Conservation (phyloP, 1,140 invertebrate species). For the Hirudo medicinalis region DNA sequence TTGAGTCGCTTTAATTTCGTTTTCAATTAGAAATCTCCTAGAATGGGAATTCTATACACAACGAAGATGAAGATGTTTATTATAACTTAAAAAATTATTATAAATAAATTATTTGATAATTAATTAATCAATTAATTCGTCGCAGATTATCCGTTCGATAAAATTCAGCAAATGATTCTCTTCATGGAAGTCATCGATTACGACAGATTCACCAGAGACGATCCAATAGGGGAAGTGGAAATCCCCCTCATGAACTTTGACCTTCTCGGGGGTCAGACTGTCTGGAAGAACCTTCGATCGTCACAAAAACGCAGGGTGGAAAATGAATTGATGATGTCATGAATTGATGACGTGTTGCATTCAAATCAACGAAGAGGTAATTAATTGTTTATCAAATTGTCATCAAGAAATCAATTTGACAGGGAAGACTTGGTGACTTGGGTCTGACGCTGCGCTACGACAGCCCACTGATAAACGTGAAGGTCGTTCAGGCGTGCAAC, state of each 20-base stretch:
- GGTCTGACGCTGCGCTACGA: slow-evolving; percentile 65
- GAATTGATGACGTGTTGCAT: no score
- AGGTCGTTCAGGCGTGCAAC: neutral
- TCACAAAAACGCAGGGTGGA: slow-evolving; percentile 39
- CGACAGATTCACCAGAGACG: slow-evolving; percentile 82
- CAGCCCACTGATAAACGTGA: slow-evolving; percentile 60
- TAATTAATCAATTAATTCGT: slow-evolving; percentile 25
- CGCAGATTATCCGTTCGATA: slow-evolving; percentile 75
- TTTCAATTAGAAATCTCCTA: neutral
- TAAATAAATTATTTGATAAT: neutral
- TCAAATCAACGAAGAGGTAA: no score
- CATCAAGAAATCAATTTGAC: slow-evolving; percentile 3
- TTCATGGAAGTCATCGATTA: slow-evolving; percentile 91
- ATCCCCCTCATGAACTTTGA: slow-evolving; percentile 67
- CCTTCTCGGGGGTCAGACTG: slow-evolving; percentile 48
- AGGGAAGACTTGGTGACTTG: slow-evolving; percentile 53
- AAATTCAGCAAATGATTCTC: slow-evolving; percentile 73
- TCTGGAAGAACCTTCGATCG: slow-evolving; percentile 36
- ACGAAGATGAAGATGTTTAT: neutral
- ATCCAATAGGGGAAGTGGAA: slow-evolving; percentile 90
- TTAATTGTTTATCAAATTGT: no score
- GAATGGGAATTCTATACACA: neutral
- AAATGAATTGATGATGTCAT: neutral
- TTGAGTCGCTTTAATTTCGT: neutral
- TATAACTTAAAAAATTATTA: neutral